A percentile compares a stretch with the other conserved stretches of the same genome.
These are phyloP conservation scores for Anolis sagrei DNA, from an alignment of 2,113 vertebrate species.

Conservation along the genomic window DNA sequence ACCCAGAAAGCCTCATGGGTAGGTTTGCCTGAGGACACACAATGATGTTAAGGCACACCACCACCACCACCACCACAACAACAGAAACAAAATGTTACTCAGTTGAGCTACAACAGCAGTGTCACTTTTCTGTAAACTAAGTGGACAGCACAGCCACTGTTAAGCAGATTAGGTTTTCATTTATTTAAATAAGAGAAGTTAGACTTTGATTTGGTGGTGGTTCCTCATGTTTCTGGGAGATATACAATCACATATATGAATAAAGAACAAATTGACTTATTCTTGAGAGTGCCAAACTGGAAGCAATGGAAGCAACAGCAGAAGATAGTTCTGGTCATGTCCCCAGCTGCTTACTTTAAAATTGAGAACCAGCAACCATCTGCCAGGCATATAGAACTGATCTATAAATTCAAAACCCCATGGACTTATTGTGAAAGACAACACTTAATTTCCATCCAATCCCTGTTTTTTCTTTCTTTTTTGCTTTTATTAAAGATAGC, in stretches of 20 bases:
- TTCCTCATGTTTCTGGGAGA: neutral
- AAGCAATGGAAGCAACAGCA: conserved; percentile 38
- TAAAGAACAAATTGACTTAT: conserved; percentile 23
- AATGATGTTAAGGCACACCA: no score
- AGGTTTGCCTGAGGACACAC: no score
- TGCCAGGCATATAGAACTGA: neutral
- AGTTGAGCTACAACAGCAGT: neutral
- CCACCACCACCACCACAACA: no score
- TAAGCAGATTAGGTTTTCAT: no score
- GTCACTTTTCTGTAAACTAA: no score
- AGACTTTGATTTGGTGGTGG: no score
- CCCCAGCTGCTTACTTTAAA: conserved; percentile 46
- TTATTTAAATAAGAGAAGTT: no score
- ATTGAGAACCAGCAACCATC: conserved; percentile 43
- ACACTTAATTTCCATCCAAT: neutral
- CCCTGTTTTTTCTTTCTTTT: neutral
- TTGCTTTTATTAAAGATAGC: neutral
- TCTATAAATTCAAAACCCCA: neutral
- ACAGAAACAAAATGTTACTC: neutral
- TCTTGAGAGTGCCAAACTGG: conserved; percentile 40
- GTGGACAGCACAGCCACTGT: no score
- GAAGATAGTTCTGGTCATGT: conserved; percentile 30
- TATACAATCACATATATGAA: neutral
- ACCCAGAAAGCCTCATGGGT: no score
- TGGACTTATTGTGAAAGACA: neutral